A percentile compares a stretch with the other conserved stretches of the same genome.
These are phyloP conservation scores for Patella caerulea DNA, from an alignment of 2,888 invertebrate genomes.

Conservation along the genomic window DNA sequence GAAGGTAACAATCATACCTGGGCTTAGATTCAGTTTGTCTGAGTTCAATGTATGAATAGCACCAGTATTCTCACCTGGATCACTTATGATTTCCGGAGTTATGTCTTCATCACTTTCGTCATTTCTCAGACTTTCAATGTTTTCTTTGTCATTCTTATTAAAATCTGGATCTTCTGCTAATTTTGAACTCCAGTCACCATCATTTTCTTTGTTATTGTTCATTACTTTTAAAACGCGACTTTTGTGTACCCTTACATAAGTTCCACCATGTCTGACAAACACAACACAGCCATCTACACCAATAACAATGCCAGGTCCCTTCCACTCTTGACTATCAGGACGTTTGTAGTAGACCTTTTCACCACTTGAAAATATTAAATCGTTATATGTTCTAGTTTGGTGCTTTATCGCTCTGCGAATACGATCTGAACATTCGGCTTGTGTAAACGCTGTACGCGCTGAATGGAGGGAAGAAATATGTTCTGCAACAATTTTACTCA, in stretches of 20 bases:
- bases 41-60: not conserved
- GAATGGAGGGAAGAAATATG: conserved; percentile 13
- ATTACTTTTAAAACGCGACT: not conserved
- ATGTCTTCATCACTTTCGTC: not conserved
- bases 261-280: conserved; percentile 26
- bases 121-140: too few species aligned
- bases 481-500: conserved; percentile 16
- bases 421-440: conserved; percentile 21
- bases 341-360: conserved; percentile 27
- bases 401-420: conserved; percentile 17
- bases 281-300: conserved; percentile 21
- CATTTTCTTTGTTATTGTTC: too few species aligned
- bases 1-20: not conserved
- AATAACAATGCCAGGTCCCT: conserved; percentile 18
- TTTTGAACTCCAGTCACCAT: too few species aligned
- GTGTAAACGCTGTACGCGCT: conserved; percentile 13
- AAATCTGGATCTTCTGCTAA: too few species aligned
- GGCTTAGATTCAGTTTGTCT: conserved; percentile 12
- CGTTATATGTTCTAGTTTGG: not conserved
- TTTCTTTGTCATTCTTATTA: too few species aligned
- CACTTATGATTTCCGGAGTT: not conserved
- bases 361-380: conserved; percentile 1
- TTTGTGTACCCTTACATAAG: conserved; percentile 18
- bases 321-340: conserved; percentile 21
- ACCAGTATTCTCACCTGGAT: not conserved